These are phyloP conservation scores for Acanthurus lineatus DNA, from an alignment of 2,797 vertebrate genomes.

Conservation along the genomic window DNA sequence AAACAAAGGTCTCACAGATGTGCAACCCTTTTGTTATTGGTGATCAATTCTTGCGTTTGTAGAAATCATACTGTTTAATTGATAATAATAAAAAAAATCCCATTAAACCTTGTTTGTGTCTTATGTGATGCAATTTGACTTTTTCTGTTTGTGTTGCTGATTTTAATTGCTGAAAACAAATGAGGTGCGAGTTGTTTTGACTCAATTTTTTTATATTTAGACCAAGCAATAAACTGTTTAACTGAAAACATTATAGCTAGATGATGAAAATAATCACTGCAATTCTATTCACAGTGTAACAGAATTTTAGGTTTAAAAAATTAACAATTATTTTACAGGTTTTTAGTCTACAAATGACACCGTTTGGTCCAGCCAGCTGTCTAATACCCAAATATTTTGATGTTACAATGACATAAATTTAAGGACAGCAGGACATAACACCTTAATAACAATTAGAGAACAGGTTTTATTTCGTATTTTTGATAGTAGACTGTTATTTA, in stretches of 20 bases:
- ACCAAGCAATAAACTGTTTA: background rate
- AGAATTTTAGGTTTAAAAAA: too few species aligned
- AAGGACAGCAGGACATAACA: too few species aligned
- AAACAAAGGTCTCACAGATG: slow-evolving; percentile 76
- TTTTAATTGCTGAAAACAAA: background rate
- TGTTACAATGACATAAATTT: too few species aligned
- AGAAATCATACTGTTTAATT: slow-evolving; percentile 82
- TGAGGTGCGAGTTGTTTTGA: too few species aligned
- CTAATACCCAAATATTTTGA: too few species aligned
- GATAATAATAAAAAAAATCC: slow-evolving; percentile 74
- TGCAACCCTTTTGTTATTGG: slow-evolving; percentile 82
- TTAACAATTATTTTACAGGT: background rate
- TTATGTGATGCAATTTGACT: slow-evolving; percentile 13
- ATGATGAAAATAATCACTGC: background rate
- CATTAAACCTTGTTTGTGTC: slow-evolving; percentile 47
- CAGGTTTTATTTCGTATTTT: too few species aligned
- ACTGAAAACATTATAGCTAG: background rate
- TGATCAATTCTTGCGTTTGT: slow-evolving; percentile 83
- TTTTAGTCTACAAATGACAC: background rate
- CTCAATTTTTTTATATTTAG: background rate
- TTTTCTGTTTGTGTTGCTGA: background rate
- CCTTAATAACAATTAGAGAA: too few species aligned
- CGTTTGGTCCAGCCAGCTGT: too few species aligned
- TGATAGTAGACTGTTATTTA: too few species aligned
- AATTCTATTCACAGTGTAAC: background rate